Percentiles rank a stretch among this genome's conserved stretches.
Evolutionary conservation across 2,888 invertebrate genomes (phyloP).

Genomic region (Platynereis dumerilii): DNA sequence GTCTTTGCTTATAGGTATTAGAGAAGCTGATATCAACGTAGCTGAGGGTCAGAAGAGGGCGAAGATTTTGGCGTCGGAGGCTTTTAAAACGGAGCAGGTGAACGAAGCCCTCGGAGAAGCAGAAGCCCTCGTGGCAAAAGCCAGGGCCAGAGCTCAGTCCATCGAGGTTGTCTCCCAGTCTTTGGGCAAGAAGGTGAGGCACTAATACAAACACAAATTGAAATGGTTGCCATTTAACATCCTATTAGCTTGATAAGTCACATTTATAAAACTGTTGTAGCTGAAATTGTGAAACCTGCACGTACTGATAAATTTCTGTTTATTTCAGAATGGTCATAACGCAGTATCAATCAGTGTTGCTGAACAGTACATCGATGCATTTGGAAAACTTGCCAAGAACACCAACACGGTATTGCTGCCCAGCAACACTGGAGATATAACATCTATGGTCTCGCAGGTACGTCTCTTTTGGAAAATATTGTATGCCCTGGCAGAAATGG

Average conservation of each 20-base stretch:
- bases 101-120: conserved; percentile 87
- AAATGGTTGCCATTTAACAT: no score
- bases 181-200: conserved; percentile 32
- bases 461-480: not conserved
- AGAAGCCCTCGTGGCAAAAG: conserved; percentile 83
- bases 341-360: conserved; percentile 93
- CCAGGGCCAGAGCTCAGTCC: conserved; percentile 87
- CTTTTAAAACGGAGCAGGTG: conserved; percentile 90
- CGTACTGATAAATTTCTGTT: no score
- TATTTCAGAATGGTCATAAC: conserved; percentile 78
- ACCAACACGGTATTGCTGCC: conserved; percentile 95
- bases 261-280: not conserved
- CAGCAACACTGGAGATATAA: conserved; percentile 79
- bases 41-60: conserved; percentile 95
- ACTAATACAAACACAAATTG: no score
- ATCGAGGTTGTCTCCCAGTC: conserved; percentile 75
- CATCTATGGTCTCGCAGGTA: conserved; percentile 81
- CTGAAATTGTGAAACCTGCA: no score
- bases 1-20: conserved; percentile 63
- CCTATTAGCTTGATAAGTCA: not conserved
- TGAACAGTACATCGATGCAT: conserved; percentile 94
- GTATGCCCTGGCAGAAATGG: no score
- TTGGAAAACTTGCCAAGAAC: conserved; percentile 88
- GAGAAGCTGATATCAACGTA: conserved; percentile 85
- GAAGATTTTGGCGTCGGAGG: conserved; percentile 93